Evolutionary conservation across 2,113 vertebrate species (phyloP), one percentile per base, ranked within the genome.

Genomic region (Istiophorus platypterus): DNA sequence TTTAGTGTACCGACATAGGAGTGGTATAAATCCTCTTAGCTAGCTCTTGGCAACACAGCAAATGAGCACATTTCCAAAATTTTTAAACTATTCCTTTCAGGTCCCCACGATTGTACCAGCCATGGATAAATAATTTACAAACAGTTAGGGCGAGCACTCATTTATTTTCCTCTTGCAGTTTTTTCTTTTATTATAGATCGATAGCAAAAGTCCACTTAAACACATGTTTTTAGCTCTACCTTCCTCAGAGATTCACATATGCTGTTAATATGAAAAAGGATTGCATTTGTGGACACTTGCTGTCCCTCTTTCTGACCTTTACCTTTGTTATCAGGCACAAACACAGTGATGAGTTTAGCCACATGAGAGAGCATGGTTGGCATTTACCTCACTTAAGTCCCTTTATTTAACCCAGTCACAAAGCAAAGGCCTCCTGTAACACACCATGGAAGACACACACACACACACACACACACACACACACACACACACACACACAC

Each of bases 381-480:
- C 75, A 51, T 82, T 89, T 84, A 88, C 52, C 71, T 70, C 45
- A 13, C 18, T 72, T 39, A 29, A 47, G 45, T 79, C 56, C 22
- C 34, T 66, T 52, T 70, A 73, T 87, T 89, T 80, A 81, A 84
- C 70, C 81, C 70, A 76, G 82, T 86, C 82, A 67, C 78, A 86
- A 37, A 76, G 54, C 81, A 80, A 58, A 73, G 45, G n/a, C 61
- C 65, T 67, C 31, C 61, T 80, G 68, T 68, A 80, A 52, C 57
- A 57, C 72, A 80, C 54, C 47, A 73, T 70, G n/a, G 52, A 78
- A 62, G 29, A 62, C 47, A 78, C 54, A 78, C 81, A 78, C 64
- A 72, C 76, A 80, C 69, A 68, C 78, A 84, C 78, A 75, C 58
- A n/a, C n/a, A n/a, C n/a, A n/a, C n/a, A n/a, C n/a, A n/a, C n/a